These are phyloP conservation scores for Taphrorychus bicolor DNA, from an alignment of 2,888 invertebrate species.

Conservation along the genomic window DNA sequence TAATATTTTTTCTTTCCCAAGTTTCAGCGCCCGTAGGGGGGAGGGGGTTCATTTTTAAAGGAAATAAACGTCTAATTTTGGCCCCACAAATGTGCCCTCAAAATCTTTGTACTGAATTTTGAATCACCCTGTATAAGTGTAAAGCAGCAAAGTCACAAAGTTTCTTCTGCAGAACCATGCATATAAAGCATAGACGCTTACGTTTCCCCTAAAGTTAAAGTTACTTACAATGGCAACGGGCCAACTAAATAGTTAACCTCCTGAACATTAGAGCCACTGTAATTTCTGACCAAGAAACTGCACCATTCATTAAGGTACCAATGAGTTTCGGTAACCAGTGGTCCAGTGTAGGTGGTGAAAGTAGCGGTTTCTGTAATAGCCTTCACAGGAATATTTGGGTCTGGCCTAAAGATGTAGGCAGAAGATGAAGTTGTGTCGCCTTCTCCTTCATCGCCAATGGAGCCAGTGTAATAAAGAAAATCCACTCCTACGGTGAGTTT, in stretches of 20 bases:
- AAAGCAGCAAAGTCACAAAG: too few relatives aligned
- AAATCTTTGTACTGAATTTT: too few relatives aligned
- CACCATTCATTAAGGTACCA: conserved; percentile 72
- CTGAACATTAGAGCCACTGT: conserved; percentile 62
- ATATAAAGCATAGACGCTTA: too few relatives aligned
- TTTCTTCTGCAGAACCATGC: too few relatives aligned
- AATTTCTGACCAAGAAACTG: conserved; percentile 72
- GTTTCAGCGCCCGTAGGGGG: too few relatives aligned
- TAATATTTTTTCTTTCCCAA: too few relatives aligned
- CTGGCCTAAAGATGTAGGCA: conserved; percentile 86
- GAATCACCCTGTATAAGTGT: too few relatives aligned
- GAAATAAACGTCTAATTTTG: too few relatives aligned
- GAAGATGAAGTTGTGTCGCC: conserved; percentile 76
- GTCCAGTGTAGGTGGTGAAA: conserved; percentile 56
- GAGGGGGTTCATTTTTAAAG: too few relatives aligned
- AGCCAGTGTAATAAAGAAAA: conserved; percentile 75
- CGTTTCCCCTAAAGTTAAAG: not conserved
- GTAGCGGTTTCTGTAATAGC: not conserved
- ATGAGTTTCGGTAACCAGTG: conserved; percentile 67
- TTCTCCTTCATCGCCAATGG: conserved; percentile 68
- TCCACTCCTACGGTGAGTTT: not conserved
- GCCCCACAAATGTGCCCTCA: too few relatives aligned
- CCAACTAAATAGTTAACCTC: conserved; percentile 80
- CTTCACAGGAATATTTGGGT: conserved; percentile 26
- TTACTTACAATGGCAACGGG: conserved; percentile 69